Conservation (phyloP, 64 coral and sea anemone species). For the Porites australiensis region DNA sequence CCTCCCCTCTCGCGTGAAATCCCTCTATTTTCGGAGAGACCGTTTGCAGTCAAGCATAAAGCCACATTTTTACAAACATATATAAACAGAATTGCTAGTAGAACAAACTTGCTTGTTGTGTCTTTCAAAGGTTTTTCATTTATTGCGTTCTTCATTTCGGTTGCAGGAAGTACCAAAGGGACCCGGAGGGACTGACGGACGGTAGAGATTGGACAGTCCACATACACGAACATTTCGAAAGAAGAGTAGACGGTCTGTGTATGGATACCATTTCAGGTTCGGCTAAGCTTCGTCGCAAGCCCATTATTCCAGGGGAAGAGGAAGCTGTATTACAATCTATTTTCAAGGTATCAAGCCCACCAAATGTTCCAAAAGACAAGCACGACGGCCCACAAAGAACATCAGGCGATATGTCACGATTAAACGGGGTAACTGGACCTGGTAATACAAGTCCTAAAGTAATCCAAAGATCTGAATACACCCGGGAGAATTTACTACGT, state of each 20-base stretch:
- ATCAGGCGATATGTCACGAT: neutral
- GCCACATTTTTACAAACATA: too few relatives aligned
- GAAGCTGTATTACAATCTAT: slow-evolving; percentile 7
- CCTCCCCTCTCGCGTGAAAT: too few relatives aligned
- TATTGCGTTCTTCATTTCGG: neutral
- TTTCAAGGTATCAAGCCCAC: neutral
- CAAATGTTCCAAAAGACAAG: neutral
- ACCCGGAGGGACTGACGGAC: neutral
- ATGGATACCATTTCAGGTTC: slow-evolving; percentile 30
- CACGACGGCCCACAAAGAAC: neutral
- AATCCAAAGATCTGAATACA: slow-evolving; percentile 36
- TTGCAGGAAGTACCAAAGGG: neutral
- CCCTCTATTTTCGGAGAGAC: too few relatives aligned
- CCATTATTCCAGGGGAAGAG: neutral
- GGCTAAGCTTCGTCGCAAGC: neutral
- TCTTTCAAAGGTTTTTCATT: neutral
- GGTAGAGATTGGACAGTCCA: slow-evolving; percentile 8
- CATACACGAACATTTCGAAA: neutral
- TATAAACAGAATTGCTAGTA: too few relatives aligned
- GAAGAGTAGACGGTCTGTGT: slow-evolving; percentile 49
- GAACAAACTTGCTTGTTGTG: too few relatives aligned
- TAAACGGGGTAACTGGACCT: too few relatives aligned
- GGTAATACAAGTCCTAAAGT: neutral
- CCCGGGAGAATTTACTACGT: neutral
- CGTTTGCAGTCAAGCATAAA: too few relatives aligned